Evolutionary conservation across 2,888 invertebrate species (phyloP), one percentile per base, ranked within the genome.

Genomic region (Strigamia maritima): DNA sequence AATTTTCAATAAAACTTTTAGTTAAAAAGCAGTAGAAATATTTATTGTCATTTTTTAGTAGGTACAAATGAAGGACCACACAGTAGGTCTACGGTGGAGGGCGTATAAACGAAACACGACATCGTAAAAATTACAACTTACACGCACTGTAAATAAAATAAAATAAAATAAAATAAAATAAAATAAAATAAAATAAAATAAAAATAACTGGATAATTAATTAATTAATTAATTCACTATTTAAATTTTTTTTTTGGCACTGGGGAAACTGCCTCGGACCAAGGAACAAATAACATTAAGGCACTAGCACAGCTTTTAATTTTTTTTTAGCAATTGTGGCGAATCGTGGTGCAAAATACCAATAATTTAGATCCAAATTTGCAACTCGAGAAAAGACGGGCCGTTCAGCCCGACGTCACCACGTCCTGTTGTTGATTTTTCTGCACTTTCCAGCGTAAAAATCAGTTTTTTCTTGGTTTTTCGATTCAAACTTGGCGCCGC

Each of bases 371-470:
- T 19, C 70, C 12, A 10, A 24, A 31, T n/a, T 74, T 28, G 22
- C 0, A 97, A 89, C 83, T 96, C 95, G 80, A 97, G 87, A 89
- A 97, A 94, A 87, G 92, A 92, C 0, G 97, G 95, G 85, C 94
- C 94, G 86, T 97, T 97, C 86, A 98, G 94, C 70, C 94, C 0
- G 95, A 95, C 3, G 96, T 94, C n/a, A 96, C 94, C 31, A 97
- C 97, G 83, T 96, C 97, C 85, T 95, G 94, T n/a, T n/a, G n/a
- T n/a, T n/a, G n/a, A n/a, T n/a, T n/a, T n/a, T n/a, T n/a, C n/a
- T n/a, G n/a, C n/a, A n/a, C n/a, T n/a, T n/a, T n/a, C n/a, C n/a
- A n/a, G n/a, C n/a, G n/a, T n/a, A n/a, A n/a, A n/a, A n/a, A n/a
- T n/a, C n/a, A n/a, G n/a, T n/a, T n/a, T n/a, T n/a, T n/a, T n/a